Conservation (phyloP, 1,140 invertebrate genomes). For the Bombus breviceps region DNA sequence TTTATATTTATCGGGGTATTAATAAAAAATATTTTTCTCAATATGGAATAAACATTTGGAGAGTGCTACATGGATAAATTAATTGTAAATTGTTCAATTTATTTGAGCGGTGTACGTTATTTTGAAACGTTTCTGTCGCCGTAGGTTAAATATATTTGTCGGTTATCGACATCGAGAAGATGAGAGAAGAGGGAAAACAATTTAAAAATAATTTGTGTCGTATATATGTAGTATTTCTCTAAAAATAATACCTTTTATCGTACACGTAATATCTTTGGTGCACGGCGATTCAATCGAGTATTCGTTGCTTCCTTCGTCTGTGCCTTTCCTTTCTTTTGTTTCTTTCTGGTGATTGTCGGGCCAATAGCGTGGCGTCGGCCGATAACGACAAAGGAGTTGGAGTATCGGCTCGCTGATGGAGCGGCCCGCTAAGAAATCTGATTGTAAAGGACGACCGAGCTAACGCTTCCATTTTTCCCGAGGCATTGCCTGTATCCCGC, state of each 20-base stretch:
- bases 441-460: conserved; percentile 73
- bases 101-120: background rate
- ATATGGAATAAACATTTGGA: background rate
- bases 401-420: conserved; percentile 70
- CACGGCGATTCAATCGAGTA: conserved; percentile 12
- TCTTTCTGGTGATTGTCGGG: conserved; percentile 51
- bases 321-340: conserved; percentile 54
- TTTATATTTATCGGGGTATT: background rate
- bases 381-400: conserved; percentile 66
- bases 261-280: conserved; percentile 8
- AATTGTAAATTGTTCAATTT: background rate
- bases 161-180: background rate
- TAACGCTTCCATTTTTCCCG: conserved; percentile 73
- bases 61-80: background rate
- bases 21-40: background rate
- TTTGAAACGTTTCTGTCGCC: background rate
- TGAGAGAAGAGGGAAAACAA: too few relatives aligned
- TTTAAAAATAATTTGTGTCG: background rate
- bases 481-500: conserved; percentile 53
- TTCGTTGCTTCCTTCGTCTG: conserved; percentile 9
- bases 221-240: background rate
- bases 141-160: background rate
- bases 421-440: conserved; percentile 73
- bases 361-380: conserved; percentile 53
- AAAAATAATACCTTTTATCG: background rate